Evolutionary conservation across 2,888 invertebrate species (phyloP), one percentile per base, ranked within the genome.

Genomic region (Blomia tropicalis): DNA sequence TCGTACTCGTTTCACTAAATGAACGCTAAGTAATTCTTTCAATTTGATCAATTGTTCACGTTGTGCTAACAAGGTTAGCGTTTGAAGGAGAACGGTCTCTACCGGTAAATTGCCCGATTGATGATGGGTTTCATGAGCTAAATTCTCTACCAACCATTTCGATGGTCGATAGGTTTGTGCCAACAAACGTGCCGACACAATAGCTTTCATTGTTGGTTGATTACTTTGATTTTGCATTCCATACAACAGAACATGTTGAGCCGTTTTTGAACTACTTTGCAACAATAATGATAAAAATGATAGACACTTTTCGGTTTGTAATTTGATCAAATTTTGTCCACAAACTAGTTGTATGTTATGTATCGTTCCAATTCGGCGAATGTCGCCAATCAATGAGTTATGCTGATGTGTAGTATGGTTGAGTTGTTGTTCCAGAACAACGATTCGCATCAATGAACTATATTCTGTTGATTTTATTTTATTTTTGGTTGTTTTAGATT

Each of bases 381-480:
- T 31, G 23, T 56, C 56, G 7, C 56, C 56, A 27, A 56, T 56
- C 25, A 56, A 19, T 4, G 56, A 56, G 23, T 56, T 27, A 25
- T 56, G 29, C 29, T 23, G 29, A 36, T 27, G 56, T 4, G 29
- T 29, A 2, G 51, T 68, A 66, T 61, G 66, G 36, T 60, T 66
- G 43, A 64, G 65, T 25, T 65, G 65, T 31, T 59, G 65, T 19
- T 63, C 47, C 11, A 63, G 66, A 17, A 60, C 63, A 51, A 63
- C 64, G 47, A 64, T 31, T 47, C 59, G 62, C 58, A 64, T 60
- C 4, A 56, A 25, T 29, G 29, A 29, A 25, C 29, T 23, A 31
- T 56, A 27, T 25, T 56, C 56, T 56, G 56, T 36, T 14, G n/a
- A n/a, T n/a, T n/a, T n/a, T n/a, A n/a, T n/a, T n/a, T n/a, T n/a